A percentile compares a stretch with the other conserved stretches of the same genome.
Conservation (phyloP, 2,113 vertebrate genomes). For the Paramisgurnus dabryanus region DNA sequence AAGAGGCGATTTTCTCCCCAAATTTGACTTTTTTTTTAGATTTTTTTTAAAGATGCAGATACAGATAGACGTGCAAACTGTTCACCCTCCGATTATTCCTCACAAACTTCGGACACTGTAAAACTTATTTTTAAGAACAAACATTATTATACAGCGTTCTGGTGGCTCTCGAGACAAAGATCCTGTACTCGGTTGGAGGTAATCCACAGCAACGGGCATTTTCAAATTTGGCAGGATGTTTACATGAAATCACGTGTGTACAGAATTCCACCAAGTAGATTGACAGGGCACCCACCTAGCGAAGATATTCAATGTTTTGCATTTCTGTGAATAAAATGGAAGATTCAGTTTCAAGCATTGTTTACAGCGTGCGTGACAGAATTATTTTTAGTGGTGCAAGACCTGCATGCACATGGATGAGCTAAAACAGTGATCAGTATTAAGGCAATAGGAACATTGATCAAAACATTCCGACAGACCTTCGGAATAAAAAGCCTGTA, state of each 20-base stretch:
- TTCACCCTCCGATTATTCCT: constrained; percentile 71
- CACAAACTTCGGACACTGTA: constrained; percentile 57
- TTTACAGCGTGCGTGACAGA: constrained; percentile 43
- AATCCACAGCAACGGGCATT: constrained; percentile 38
- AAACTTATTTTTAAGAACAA: constrained; percentile 47
- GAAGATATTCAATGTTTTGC: constrained; percentile 49
- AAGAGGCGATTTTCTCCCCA: constrained; percentile 69
- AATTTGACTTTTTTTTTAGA: constrained; percentile 63
- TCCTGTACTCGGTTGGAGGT: constrained; percentile 33
- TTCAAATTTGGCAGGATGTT: constrained; percentile 32
- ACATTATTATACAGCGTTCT: constrained; percentile 53
- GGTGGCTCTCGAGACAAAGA: constrained; percentile 49
- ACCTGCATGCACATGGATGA: constrained; percentile 58
- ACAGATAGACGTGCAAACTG: constrained; percentile 81
- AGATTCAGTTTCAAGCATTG: constrained; percentile 52
- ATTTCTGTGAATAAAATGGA: constrained; percentile 56
- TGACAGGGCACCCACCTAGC: constrained; percentile 45
- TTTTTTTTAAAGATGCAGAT: constrained; percentile 78
- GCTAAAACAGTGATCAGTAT: constrained; percentile 52
- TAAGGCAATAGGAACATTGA: constrained; percentile 55
- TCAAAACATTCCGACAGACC: constrained; percentile 46
- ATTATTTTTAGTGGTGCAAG: constrained; percentile 51
- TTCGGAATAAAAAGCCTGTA: constrained; percentile 45
- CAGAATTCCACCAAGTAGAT: constrained; percentile 36
- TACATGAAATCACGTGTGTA: constrained; percentile 47